These are phyloP conservation scores for Cabera pusaria DNA, from an alignment of 2,888 invertebrate species.

Conservation along the genomic window DNA sequence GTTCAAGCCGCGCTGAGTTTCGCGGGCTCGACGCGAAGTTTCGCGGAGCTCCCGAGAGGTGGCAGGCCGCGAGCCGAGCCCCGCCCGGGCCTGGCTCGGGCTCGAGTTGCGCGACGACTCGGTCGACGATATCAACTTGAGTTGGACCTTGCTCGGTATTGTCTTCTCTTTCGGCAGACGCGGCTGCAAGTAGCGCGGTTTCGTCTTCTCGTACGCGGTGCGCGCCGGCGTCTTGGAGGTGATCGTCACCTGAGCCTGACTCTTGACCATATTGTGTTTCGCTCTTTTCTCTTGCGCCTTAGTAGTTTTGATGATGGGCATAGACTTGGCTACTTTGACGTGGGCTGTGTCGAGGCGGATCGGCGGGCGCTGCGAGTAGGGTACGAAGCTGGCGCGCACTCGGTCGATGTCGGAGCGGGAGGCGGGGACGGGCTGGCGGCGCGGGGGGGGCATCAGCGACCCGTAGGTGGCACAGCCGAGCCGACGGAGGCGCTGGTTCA, in stretches of 20 bases:
- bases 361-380: conserved; percentile 55
- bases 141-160: conserved; percentile 34
- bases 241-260: conserved; percentile 44
- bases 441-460: conserved; percentile 27
- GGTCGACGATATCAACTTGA: conserved; percentile 78
- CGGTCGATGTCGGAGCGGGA: conserved; percentile 52
- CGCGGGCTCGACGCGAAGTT: too few relatives aligned
- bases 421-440: conserved; percentile 32
- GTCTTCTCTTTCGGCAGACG: conserved; percentile 43
- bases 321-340: conserved; percentile 20
- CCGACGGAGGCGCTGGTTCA: conserved; percentile 60
- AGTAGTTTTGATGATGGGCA: conserved; percentile 63
- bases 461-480: conserved; percentile 62
- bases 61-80: conserved; percentile 60
- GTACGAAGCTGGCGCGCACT: conserved; percentile 63
- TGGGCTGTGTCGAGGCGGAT: conserved; percentile 8
- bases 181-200: conserved; percentile 86
- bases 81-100: conserved; percentile 78
- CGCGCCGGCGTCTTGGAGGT: conserved; percentile 21
- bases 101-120: conserved; percentile 88
- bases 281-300: conserved; percentile 72
- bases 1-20: too few relatives aligned
- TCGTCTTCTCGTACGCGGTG: conserved; percentile 55
- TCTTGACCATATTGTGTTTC: conserved; percentile 61
- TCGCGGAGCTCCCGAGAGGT: conserved; percentile 70